Percentiles rank a stretch among this genome's conserved stretches.
Conservation (phyloP, 1,140 invertebrate genomes). For the Oreohelix idahoensis region DNA sequence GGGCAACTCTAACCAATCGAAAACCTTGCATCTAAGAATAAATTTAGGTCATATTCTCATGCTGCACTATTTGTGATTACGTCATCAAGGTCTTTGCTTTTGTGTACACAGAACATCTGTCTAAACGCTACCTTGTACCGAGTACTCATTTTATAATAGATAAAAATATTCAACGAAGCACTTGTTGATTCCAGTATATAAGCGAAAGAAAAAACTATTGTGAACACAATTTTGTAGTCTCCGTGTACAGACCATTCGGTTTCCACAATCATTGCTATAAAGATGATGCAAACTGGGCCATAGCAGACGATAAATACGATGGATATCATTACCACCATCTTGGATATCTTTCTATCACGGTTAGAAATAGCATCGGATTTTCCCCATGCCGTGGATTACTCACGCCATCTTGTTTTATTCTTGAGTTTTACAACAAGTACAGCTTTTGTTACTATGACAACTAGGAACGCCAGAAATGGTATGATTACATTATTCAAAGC, state of each 20-base stretch:
- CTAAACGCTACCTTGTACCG: background rate
- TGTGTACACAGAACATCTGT: background rate
- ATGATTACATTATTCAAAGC: background rate
- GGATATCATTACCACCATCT: constrained; percentile 23
- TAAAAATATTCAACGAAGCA: constrained; percentile 17
- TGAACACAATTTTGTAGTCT: constrained; percentile 1
- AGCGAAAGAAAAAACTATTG: constrained; percentile 5
- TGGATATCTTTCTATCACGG: constrained; percentile 12
- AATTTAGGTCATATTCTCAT: too few relatives aligned
- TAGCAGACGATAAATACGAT: background rate
- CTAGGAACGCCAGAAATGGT: background rate
- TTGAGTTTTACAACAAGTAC: constrained; percentile 10
- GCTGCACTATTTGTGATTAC: too few relatives aligned
- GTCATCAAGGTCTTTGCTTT: too few relatives aligned
- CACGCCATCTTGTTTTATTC: background rate
- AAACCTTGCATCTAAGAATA: too few relatives aligned
- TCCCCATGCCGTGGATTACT: background rate
- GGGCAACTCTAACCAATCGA: too few relatives aligned
- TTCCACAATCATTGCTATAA: constrained; percentile 10
- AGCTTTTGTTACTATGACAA: background rate
- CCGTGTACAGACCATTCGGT: background rate
- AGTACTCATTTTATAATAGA: constrained; percentile 28
- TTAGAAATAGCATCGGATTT: background rate
- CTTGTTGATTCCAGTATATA: constrained; percentile 20
- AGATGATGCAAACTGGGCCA: constrained; percentile 9